Evolutionary conservation across 2,797 vertebrate genomes (phyloP).

Genomic region (Halcyon chelicuti): DNA sequence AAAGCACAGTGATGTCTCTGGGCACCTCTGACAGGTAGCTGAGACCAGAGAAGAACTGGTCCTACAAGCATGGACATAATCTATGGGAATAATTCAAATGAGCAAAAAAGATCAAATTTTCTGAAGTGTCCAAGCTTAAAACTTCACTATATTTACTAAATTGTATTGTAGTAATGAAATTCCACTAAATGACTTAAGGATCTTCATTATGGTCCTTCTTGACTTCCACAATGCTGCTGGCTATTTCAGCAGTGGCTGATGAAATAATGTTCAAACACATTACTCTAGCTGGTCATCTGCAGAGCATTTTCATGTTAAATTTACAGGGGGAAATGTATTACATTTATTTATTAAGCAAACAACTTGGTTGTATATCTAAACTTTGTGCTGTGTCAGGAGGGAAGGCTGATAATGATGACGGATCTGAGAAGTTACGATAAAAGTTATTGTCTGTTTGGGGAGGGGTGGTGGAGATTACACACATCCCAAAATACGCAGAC

Average conservation of each 20-base stretch:
- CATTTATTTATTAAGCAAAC: neutral
- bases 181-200: neutral
- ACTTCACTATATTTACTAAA: neutral
- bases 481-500: neutral
- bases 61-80: neutral
- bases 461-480: neutral
- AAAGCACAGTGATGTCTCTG: neutral
- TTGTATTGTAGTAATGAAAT: neutral
- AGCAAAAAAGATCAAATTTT: neutral
- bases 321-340: neutral
- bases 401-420: neutral
- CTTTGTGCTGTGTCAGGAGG: neutral
- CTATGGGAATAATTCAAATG: neutral
- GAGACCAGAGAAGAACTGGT: neutral
- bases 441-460: neutral
- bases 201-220: neutral
- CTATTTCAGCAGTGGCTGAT: neutral
- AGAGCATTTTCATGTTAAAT: neutral
- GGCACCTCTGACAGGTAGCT: neutral
- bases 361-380: neutral
- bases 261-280: neutral
- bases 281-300: neutral
- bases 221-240: neutral
- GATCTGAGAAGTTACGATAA: neutral
- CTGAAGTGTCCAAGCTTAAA: neutral